Base-by-base conservation (phyloP, 1,140 invertebrate species). In the Bombus ignitus region DNA sequence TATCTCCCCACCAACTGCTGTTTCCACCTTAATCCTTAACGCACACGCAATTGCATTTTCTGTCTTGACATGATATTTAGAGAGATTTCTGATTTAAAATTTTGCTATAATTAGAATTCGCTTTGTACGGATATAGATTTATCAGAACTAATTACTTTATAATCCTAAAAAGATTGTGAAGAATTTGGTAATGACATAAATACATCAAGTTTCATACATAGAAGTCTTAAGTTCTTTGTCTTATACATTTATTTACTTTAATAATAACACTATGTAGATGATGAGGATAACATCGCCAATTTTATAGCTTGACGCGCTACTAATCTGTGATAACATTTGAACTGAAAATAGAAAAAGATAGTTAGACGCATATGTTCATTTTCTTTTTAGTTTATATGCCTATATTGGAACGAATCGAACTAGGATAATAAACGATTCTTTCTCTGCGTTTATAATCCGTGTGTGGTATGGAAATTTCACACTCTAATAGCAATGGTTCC, bases 371-470 rank as follows among this genome's bases (percentile, higher is more conserved):
- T 53, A 25, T 15, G 6, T 75, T 32, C 2, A 47, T 28, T 37
- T 47, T 5, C 13, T 2, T n/a, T 15, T 8, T 18, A 39, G 35
- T 73, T 62, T 37, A 37, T 66, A 2, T 32, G 10, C 15, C 5
- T 3, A 47, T 3, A 47, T 62, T 66, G 15, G 28, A 90, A 82
- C 72, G 62, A 88, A 68, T 68, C 86, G 71, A 75, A 92, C 88
- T 85, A 15, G 91, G 88, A 32, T 91, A 91, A 72, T 92, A 89
- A 57, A 92, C 80, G 42, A 91, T 78, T 62, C 78, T 89, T 44
- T 93, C 88, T 37, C 88, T 85, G 32, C 88, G 86, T 42, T 88
- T 90, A 66, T 92, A 93, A 68, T 92, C 89, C 13, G 92, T 92
- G 28, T 75, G 62, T 6, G 92, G 91, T 59, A 93, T 92, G 4